Conservation (phyloP, 2,113 vertebrate genomes). For the Cisticola juncidis region DNA sequence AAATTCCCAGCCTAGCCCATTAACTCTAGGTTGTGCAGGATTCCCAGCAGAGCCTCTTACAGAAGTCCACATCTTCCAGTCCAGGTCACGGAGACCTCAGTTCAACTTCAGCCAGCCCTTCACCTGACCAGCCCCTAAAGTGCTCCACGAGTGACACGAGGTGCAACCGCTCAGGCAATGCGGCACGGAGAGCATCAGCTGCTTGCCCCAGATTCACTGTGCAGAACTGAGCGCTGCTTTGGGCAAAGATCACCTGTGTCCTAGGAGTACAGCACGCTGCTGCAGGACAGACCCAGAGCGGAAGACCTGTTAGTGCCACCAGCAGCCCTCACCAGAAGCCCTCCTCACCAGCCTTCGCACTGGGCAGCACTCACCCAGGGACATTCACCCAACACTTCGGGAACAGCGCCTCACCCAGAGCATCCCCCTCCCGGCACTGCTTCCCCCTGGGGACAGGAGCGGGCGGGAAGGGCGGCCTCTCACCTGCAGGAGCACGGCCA, state of each 20-base stretch:
- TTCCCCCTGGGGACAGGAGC: not conserved
- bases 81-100: not conserved
- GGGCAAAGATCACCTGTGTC: not conserved
- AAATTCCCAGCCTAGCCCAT: not conserved
- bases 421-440: not conserved
- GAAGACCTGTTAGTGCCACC: not conserved
- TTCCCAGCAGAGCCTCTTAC: not conserved
- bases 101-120: not conserved
- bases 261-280: not conserved
- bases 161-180: not conserved
- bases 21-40: fast-evolving
- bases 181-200: fast-evolving
- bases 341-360: not conserved
- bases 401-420: not conserved
- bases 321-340: not conserved
- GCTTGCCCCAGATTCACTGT: not conserved
- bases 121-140: not conserved
- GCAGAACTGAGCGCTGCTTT: not conserved
- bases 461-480: not conserved
- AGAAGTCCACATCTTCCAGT: fast-evolving
- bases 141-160: not conserved
- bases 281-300: not conserved
- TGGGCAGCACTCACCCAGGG: not conserved
- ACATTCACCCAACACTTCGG: not conserved
- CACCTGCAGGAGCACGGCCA: constrained; percentile 81